Percentiles rank a stretch among this genome's conserved stretches.
Conservation (phyloP, 2,113 vertebrate species). For the Pangasianodon gigas region DNA sequence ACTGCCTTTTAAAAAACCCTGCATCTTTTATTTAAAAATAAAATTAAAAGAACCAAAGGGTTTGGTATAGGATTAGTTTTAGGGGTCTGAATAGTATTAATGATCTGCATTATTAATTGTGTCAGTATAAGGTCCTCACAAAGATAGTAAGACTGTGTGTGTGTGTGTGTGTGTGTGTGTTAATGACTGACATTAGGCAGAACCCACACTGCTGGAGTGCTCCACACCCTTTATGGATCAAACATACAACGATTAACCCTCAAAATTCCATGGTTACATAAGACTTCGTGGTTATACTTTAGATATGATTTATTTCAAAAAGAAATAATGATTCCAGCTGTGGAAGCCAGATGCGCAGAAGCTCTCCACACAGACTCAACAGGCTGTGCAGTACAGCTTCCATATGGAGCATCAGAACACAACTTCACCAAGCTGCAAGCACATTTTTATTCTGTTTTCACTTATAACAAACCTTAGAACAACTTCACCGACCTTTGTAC, state of each 20-base stretch:
- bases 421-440: background rate
- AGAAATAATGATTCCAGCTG: background rate
- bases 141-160: background rate
- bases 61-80: background rate
- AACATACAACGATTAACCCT: background rate
- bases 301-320: background rate
- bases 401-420: slow-evolving; percentile 35
- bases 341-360: background rate
- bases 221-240: slow-evolving; percentile 10
- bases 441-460: background rate
- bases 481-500: slow-evolving; percentile 11
- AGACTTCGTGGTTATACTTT: background rate
- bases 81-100: background rate
- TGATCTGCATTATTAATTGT: background rate
- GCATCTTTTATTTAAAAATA: background rate
- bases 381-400: background rate
- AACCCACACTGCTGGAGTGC: background rate
- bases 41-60: background rate
- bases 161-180: slow-evolving; percentile 3
- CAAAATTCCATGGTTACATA: background rate
- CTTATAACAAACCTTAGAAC: background rate
- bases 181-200: background rate
- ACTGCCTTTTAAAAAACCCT: background rate
- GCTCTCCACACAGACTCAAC: slow-evolving; percentile 3
- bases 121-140: background rate